A percentile compares a stretch with the other conserved stretches of the same genome.
Evolutionary conservation across 2,797 vertebrate species (phyloP).

Genomic region (Denticeps clupeoides): DNA sequence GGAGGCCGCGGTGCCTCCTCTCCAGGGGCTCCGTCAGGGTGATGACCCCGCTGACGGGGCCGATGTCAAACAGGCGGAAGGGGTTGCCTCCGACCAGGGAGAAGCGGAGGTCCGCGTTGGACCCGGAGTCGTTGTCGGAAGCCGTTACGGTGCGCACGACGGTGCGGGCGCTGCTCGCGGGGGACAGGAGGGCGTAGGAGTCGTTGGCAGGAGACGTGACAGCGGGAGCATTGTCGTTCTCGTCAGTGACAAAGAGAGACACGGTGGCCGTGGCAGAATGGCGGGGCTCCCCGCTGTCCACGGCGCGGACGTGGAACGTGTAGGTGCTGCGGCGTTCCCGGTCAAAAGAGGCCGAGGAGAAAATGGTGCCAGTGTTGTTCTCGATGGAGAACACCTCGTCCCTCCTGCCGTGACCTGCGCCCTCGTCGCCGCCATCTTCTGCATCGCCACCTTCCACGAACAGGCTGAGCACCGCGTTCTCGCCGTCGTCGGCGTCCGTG

Average conservation of each 20-base stretch:
- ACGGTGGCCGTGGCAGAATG: constrained; percentile 83
- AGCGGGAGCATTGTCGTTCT: constrained; percentile 85
- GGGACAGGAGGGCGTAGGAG: constrained; percentile 80
- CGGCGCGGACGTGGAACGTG: constrained; percentile 84
- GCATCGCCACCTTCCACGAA: constrained; percentile 69
- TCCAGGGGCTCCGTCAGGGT: constrained; percentile 85
- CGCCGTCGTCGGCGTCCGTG: constrained; percentile 85
- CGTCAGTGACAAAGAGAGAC: constrained; percentile 88
- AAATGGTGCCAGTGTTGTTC: constrained; percentile 93
- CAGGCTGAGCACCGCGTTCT: constrained; percentile 83
- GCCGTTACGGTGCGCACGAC: constrained; percentile 80
- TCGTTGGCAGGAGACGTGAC: constrained; percentile 78
- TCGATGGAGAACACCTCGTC: constrained; percentile 75
- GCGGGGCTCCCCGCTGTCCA: constrained; percentile 83
- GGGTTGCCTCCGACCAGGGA: constrained; percentile 88
- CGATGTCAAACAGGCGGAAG: constrained; percentile 87
- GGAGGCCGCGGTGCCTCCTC: constrained; percentile 82
- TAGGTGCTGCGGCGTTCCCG: constrained; percentile 82
- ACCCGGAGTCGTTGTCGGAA: constrained; percentile 74
- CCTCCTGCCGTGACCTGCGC: constrained; percentile 35
- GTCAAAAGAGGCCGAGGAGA: constrained; percentile 83
- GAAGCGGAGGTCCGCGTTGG: constrained; percentile 82
- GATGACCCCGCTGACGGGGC: constrained; percentile 80
- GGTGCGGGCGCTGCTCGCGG: constrained; percentile 78
- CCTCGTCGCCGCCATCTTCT: constrained; percentile 36